Percentiles rank a stretch among this genome's conserved stretches.
These are phyloP conservation scores for Gasteruption jaculator DNA, from an alignment of 2,888 invertebrate species.

Conservation along the genomic window DNA sequence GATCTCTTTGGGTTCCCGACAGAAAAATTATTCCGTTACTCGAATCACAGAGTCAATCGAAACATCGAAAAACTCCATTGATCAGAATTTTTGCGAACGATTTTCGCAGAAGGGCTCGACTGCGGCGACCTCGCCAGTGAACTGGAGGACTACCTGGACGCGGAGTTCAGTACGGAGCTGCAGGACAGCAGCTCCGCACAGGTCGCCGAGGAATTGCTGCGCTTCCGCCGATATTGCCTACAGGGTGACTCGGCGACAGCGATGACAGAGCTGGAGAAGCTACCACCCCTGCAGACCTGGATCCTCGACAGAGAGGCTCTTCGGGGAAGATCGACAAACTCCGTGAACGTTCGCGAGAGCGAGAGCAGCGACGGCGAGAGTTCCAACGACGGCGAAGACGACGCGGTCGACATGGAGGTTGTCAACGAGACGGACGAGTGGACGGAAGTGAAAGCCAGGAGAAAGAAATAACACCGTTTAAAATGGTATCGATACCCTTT, in stretches of 20 bases:
- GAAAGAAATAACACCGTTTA: constrained; percentile 33
- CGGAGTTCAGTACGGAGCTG: constrained; percentile 37
- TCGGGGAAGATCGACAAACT: too few relatives aligned
- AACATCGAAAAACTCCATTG: neutral
- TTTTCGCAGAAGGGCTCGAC: constrained; percentile 31
- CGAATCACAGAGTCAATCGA: too few relatives aligned
- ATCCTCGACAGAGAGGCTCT: constrained; percentile 21
- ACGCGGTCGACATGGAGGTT: constrained; percentile 27
- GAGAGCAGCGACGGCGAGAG: constrained; percentile 15
- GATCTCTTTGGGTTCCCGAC: neutral
- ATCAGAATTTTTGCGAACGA: neutral
- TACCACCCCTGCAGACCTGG: constrained; percentile 40
- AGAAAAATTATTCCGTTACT: neutral
- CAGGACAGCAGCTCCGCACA: constrained; percentile 40
- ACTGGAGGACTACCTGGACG: constrained; percentile 42
- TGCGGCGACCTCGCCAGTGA: constrained; percentile 35
- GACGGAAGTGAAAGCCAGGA: constrained; percentile 37
- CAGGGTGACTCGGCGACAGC: constrained; percentile 29
- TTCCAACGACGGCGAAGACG: constrained; percentile 24
- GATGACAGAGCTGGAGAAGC: constrained; percentile 31
- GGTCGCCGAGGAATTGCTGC: constrained; percentile 40
- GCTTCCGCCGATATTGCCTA: constrained; percentile 34
- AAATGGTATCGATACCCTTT: too few relatives aligned
- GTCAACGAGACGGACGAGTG: constrained; percentile 36
- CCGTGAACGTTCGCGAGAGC: too few relatives aligned